A percentile compares a stretch with the other conserved stretches of the same genome.
These are phyloP conservation scores for Vesta saturnalis DNA, from an alignment of 2,888 invertebrate species.

Conservation along the genomic window DNA sequence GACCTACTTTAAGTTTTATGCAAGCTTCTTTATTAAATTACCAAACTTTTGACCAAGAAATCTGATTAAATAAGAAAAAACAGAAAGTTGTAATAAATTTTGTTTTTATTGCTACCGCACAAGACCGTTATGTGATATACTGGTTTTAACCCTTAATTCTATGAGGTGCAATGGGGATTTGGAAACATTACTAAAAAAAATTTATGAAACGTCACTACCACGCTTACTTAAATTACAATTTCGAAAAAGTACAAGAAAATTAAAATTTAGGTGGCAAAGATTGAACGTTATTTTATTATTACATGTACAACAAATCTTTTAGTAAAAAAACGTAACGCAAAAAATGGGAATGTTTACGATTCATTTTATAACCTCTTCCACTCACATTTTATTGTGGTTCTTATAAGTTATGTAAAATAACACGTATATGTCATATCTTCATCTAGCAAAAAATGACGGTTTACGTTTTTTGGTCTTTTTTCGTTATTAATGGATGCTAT, in stretches of 20 bases:
- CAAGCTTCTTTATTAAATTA: neutral
- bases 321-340: neutral
- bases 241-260: neutral
- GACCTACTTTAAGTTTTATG: neutral
- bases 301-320: neutral
- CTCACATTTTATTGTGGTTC: neutral
- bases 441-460: neutral
- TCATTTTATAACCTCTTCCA: neutral
- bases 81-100: neutral
- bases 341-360: conserved; percentile 1
- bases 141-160: neutral
- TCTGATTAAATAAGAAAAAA: neutral
- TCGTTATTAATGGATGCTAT: neutral
- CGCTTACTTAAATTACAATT: neutral
- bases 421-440: conserved; percentile 1
- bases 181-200: neutral
- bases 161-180: conserved; percentile 1
- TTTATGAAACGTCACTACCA: neutral
- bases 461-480: neutral
- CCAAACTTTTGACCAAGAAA: neutral
- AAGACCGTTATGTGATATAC: conserved; percentile 1
- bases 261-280: neutral
- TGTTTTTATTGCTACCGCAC: neutral
- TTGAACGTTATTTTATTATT: neutral
- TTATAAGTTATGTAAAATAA: neutral